Base-by-base conservation (phyloP, 2,113 vertebrate genomes). In the Litocranius walleri region DNA sequence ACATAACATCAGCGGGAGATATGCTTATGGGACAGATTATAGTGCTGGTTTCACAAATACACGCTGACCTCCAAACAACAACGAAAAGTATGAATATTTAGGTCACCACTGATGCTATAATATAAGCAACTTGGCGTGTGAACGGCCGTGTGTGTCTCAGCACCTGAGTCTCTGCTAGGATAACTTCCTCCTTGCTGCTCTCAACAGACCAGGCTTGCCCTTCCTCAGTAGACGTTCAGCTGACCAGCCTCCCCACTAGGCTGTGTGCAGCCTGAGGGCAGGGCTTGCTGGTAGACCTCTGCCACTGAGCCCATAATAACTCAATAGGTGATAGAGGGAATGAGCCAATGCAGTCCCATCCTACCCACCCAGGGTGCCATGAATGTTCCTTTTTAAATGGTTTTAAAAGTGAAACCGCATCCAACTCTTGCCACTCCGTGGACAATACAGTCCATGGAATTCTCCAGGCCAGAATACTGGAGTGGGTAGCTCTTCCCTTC, bases 321-420 rank as follows among this genome's bases (percentile, higher is more conserved):
- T 33, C 93, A 57, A 2, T 8, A 33, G 64, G 36, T 43, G 33
- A 52, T n/a, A n/a, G 74, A 90, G 59, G 71, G 54, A 88, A 88
- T 4, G 43, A 90, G 45, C 74, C 77, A n/a, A 9, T 43, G 61
- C 61, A 77, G 15, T 59, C 57, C 85, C 87, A 82, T 59, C 54
- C 23, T 50, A 23, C 52, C 54, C 85, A 62, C 84, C 43, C 33
- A 0, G 88, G 91, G 96, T 85, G 50, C 80, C 19, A 7, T 83
- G 61, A 95, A 98, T 82, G 16, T 43, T 97, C 52, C 89, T 77
- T 95, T 78, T 78, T 92, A 90, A 77, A 97, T 54, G 56, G 78
- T 93, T 94, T 64, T 83, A 88, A 98, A 95, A 94, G 71, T 71
- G n/a, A 71, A 71, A 40, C 19, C 3, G 5, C 3, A 0, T 12